Evolutionary conservation across 2,888 invertebrate genomes (phyloP).

Genomic region (Neoaliturus tenellus): DNA sequence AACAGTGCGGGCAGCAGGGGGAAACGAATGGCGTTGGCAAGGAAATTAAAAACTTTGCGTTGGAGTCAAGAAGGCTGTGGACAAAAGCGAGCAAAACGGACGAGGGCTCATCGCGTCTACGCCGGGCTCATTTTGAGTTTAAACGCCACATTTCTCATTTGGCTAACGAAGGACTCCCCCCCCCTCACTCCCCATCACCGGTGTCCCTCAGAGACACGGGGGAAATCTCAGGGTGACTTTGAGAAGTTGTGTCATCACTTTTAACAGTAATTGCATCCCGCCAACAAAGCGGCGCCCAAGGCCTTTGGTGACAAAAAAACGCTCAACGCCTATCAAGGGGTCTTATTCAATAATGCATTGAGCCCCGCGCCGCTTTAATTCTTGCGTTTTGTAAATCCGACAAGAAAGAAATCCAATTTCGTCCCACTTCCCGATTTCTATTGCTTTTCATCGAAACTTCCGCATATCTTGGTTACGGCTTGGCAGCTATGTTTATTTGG

Average conservation of each 20-base stretch:
- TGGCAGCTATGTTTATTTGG: too few relatives aligned
- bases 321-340: conserved; percentile 50
- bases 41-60: conserved; percentile 29
- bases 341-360: conserved; percentile 48
- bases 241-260: conserved; percentile 59
- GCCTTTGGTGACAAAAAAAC: conserved; percentile 28
- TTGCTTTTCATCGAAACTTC: conserved; percentile 34
- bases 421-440: conserved; percentile 22
- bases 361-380: conserved; percentile 29
- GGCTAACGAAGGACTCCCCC: conserved; percentile 54
- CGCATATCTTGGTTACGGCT: neutral
- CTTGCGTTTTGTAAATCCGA: conserved; percentile 52
- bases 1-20: neutral
- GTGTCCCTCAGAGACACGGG: neutral
- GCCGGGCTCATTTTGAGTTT: neutral
- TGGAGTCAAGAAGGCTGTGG: neutral
- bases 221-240: conserved; percentile 50
- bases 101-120: neutral
- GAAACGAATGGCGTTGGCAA: conserved; percentile 34
- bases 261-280: conserved; percentile 59
- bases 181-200: neutral
- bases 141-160: conserved; percentile 57
- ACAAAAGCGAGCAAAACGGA: neutral
- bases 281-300: conserved; percentile 27
- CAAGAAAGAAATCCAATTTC: conserved; percentile 51